Evolutionary conservation across 2,888 invertebrate genomes (phyloP).

Genomic region (Eristalis intricaria): DNA sequence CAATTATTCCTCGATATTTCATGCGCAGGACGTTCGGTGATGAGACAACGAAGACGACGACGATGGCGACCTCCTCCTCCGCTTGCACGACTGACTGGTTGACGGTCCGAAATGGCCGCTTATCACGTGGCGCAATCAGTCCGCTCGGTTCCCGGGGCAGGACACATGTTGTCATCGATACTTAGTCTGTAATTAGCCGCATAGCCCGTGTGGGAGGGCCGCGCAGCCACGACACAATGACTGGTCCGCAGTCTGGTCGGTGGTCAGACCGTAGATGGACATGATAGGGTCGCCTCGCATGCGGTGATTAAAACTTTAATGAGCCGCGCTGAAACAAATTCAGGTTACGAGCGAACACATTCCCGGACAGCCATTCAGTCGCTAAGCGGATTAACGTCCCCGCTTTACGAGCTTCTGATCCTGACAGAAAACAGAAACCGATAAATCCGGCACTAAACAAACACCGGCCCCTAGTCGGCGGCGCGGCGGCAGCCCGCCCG

Average conservation of each 20-base stretch:
- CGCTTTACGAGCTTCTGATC: slow-evolving; percentile 35
- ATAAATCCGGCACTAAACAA: slow-evolving; percentile 55
- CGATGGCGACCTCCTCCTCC: background rate
- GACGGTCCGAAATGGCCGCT: slow-evolving; percentile 26
- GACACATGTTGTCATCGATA: slow-evolving; percentile 61
- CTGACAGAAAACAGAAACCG: slow-evolving; percentile 21
- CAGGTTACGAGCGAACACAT: slow-evolving; percentile 11
- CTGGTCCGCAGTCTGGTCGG: background rate
- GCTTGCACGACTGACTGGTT: slow-evolving; percentile 57
- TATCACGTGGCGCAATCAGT: slow-evolving; percentile 66
- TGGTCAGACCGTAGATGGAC: background rate
- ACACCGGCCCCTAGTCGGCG: slow-evolving; percentile 19
- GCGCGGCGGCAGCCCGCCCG: slow-evolving; percentile 12
- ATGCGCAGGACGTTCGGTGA: slow-evolving; percentile 40
- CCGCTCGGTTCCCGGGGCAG: slow-evolving; percentile 30
- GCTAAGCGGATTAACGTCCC: slow-evolving; percentile 46
- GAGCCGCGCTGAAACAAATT: background rate
- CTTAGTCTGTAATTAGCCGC: slow-evolving; percentile 52
- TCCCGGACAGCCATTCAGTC: background rate
- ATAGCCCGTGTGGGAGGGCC: slow-evolving; percentile 38
- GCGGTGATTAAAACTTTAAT: slow-evolving; percentile 28
- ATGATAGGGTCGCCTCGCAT: background rate
- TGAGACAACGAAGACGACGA: background rate
- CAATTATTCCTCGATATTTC: slow-evolving; percentile 67
- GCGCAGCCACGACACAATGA: slow-evolving; percentile 37